phyloP scores from a whole-genome alignment of 2,113 vertebrate species.

The Antigone vipio region DNA sequence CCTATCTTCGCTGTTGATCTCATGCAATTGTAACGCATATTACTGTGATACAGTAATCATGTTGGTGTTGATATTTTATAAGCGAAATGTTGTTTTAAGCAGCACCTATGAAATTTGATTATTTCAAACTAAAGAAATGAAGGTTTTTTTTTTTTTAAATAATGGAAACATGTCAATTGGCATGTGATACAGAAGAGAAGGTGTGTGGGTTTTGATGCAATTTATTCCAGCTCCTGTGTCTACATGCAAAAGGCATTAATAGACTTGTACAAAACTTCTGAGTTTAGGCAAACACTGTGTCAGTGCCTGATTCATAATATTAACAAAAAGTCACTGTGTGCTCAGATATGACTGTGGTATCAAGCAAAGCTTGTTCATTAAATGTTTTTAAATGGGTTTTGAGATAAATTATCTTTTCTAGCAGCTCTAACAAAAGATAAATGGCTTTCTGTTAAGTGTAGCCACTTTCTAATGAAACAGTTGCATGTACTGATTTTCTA shows the following conservation, averaged over 20 bases:
- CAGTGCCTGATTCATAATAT: not conserved
- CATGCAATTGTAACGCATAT: not conserved
- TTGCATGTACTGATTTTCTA: not conserved
- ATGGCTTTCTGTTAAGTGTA: not conserved
- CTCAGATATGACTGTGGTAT: not conserved
- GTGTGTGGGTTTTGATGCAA: rapidly evolving
- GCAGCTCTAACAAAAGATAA: not conserved
- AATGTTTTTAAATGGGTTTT: not conserved
- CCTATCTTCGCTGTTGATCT: not conserved
- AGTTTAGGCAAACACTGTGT: not conserved
- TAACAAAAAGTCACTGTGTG: not conserved
- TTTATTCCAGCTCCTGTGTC: not conserved
- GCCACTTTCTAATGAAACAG: not conserved
- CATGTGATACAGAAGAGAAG: not conserved
- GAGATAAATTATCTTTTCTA: not conserved
- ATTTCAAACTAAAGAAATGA: not conserved
- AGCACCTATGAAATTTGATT: not conserved
- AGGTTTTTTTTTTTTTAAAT: not conserved
- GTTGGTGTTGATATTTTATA: not conserved
- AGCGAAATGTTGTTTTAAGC: not conserved
- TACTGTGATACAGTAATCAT: not conserved
- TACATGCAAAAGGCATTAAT: not conserved
- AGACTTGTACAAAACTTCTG: not conserved
- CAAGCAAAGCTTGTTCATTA: not conserved
- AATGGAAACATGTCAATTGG: not conserved